Evolutionary conservation across 2,113 vertebrate genomes (phyloP), one percentile per base, ranked within the genome.

Genomic region (Pungitius pungitius): DNA sequence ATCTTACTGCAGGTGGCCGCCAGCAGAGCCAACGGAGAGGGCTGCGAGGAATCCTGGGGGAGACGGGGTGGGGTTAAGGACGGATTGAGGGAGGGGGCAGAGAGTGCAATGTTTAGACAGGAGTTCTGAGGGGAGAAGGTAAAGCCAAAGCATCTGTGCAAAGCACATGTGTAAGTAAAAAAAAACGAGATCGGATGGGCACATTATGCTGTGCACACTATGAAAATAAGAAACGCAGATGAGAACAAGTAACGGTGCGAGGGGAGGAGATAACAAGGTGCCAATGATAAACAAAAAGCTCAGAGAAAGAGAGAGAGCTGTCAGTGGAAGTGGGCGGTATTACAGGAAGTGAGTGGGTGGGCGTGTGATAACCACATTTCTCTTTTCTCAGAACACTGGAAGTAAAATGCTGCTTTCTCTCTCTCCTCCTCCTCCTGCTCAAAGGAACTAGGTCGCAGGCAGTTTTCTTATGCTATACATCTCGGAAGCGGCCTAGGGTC

Each of bases 1-100:
- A 99, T 99, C 93, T 99, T 99, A 95, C 98, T 99, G 96, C 98
- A 99, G 90, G 98, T 99, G 84, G 98, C 98, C 77, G 97, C 97
- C 80, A 99, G 95, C 90, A 99, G 94, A 93, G 98, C 98, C 1
- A 99, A 93, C 85, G 98, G 98, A 84, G 98, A 99, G 83, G 98
- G 97, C 91, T 99, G 98, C 79, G 97, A 96, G 87, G 97, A 96
- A 93, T 99, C 98, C 98, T 99, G 69, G 49, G 78, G 55, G 60
- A 62, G 22, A 62, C 2, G 0, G 10, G 30, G 58, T 22, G 27
- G n/a, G 62, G 65, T 42, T 33, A 55, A 33, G 22, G 35, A 49
- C 8, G 24, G 24, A 71, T 40, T 43, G 45, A 68, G 45, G 30
- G 59, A 69, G 55, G 62, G 61, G 30, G 66, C n/a, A 61, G 51